Evolutionary conservation across 1,140 invertebrate species (phyloP), one percentile per base, ranked within the genome.

Genomic region (Heliconius hermathena): DNA sequence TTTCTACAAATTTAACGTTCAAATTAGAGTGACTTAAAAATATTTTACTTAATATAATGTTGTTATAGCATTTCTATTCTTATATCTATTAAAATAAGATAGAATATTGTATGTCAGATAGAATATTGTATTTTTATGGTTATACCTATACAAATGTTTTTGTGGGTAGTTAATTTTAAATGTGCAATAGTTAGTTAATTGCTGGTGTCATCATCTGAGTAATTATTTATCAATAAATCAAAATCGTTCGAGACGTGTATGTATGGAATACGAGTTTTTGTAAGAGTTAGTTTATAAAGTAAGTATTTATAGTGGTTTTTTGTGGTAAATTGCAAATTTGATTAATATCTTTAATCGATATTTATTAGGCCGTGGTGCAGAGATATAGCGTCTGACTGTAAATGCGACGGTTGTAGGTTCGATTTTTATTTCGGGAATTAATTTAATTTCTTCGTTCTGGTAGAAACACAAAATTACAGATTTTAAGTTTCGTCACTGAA

Each of bases 161-260:
- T 66, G 60, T 66, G 22, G 60, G 26, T 66, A n/a, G 26, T 66
- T 60, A 66, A 26, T 13, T 29, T 66, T 66, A 29, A 66, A 66
- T 66, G 60, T 60, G 49, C 60, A 80, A 78, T 22, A 22, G 18
- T 76, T 78, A 74, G 79, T 66, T 85, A 84, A 85, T 85, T 84
- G 81, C 83, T 38, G 79, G 76, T 77, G 79, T 76, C 82, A 83
- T 83, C 77, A 79, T 74, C 41, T 52, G 29, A 71, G 81, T 80
- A 81, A 84, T 84, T 80, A 83, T 79, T 80, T 80, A 74, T 73
- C 81, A 80, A 85, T 85, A 83, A 84, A 81, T 85, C 84, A 83
- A 74, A 75, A 71, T 78, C 78, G 72, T 79, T 78, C 78, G n/a
- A 75, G 18, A 46, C 18, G 33, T 54, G 78, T 66, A 29, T 26